These are phyloP conservation scores for Orthochromis indermauri DNA, from an alignment of 2,113 vertebrate genomes.

Conservation along the genomic window DNA sequence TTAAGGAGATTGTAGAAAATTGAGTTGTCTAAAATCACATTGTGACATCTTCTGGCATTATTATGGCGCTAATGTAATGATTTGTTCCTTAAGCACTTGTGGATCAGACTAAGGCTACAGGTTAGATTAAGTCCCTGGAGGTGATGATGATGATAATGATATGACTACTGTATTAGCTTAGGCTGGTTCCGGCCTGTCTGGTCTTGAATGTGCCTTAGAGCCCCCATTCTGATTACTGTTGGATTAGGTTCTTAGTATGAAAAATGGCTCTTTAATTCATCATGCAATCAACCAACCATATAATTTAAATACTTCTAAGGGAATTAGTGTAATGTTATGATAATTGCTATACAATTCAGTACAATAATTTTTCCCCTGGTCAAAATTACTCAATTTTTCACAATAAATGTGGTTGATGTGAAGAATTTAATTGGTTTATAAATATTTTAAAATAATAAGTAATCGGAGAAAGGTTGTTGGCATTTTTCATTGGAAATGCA, in stretches of 20 bases:
- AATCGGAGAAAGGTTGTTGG: neutral
- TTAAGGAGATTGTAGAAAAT: neutral
- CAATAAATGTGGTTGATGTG: slow-evolving; percentile 58
- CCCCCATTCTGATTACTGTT: slow-evolving; percentile 59
- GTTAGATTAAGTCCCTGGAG: slow-evolving; percentile 43
- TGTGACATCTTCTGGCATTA: slow-evolving; percentile 4
- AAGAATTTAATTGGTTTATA: slow-evolving; percentile 69
- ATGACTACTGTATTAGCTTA: slow-evolving; percentile 43
- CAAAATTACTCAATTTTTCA: slow-evolving; percentile 57
- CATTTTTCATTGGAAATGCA: neutral
- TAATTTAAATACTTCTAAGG: slow-evolving; percentile 78
- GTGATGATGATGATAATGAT: slow-evolving; percentile 44
- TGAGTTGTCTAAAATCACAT: neutral
- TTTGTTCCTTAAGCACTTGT: slow-evolving; percentile 42
- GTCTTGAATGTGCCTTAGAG: slow-evolving; percentile 58
- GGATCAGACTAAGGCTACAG: slow-evolving; percentile 49
- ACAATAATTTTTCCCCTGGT: slow-evolving; percentile 65
- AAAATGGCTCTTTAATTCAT: slow-evolving; percentile 74
- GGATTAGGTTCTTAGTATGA: slow-evolving; percentile 53
- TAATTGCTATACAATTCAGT: slow-evolving; percentile 73
- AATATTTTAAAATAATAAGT: slow-evolving; percentile 51
- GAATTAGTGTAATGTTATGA: slow-evolving; percentile 77
- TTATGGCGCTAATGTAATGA: neutral
- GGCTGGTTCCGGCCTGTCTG: slow-evolving; percentile 55
- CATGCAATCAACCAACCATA: slow-evolving; percentile 78